A percentile compares a stretch with the other conserved stretches of the same genome.
phyloP scores from a whole-genome alignment of 2,797 vertebrate genomes.

The Gymnothorax javanicus region DNA sequence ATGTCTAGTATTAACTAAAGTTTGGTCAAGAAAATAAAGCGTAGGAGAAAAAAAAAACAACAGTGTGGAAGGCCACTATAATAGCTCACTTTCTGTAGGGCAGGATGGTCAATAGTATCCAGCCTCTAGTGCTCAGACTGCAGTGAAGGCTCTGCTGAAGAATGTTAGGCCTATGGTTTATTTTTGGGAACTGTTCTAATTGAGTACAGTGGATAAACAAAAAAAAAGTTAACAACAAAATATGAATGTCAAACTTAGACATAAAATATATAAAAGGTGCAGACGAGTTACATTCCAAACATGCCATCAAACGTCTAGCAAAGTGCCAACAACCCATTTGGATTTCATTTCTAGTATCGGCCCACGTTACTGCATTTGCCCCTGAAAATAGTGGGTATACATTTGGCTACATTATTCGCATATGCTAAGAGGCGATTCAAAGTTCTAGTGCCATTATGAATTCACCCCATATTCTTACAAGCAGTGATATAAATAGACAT shows the following conservation, averaged over 20 bases:
- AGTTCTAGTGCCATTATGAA: slow-evolving; percentile 29
- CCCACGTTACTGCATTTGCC: neutral
- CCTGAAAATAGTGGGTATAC: neutral
- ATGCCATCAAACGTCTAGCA: slow-evolving; percentile 4
- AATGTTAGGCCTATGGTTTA: slow-evolving; percentile 23
- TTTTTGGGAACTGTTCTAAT: neutral
- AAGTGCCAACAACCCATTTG: slow-evolving; percentile 21
- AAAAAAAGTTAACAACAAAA: slow-evolving; percentile 20
- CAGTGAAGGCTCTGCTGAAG: neutral
- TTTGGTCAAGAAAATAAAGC: neutral
- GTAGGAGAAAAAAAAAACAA: neutral
- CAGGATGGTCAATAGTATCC: neutral
- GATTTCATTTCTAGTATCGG: slow-evolving; percentile 3
- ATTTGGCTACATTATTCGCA: neutral
- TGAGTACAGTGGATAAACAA: slow-evolving; percentile 15
- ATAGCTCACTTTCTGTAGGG: neutral
- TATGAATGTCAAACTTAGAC: neutral
- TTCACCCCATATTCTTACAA: slow-evolving; percentile 40
- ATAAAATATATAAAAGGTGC: neutral
- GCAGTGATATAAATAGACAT: slow-evolving; percentile 67
- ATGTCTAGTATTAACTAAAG: neutral
- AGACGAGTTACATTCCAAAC: slow-evolving; percentile 6
- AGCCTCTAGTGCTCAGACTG: neutral
- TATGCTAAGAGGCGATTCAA: neutral
- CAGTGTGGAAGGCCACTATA: neutral